A percentile compares a stretch with the other conserved stretches of the same genome.
phyloP scores from a whole-genome alignment of 2,888 invertebrate species.

The Pachycephus smyrnensis region DNA sequence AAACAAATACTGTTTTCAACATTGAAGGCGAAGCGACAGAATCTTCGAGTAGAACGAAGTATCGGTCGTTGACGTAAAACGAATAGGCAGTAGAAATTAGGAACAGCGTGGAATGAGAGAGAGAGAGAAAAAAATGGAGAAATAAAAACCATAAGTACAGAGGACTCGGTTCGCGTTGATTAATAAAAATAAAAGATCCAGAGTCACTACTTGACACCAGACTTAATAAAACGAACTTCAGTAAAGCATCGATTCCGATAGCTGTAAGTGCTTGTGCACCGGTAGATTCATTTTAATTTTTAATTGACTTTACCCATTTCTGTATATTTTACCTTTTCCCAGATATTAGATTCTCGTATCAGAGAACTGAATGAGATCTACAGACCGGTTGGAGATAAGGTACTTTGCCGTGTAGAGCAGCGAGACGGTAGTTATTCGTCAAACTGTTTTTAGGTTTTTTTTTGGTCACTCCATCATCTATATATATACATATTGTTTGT shows the following conservation, averaged over 20 bases:
- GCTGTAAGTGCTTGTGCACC: background rate
- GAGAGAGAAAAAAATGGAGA: background rate
- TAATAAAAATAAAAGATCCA: background rate
- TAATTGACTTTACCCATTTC: background rate
- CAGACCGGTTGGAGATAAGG: constrained; percentile 1
- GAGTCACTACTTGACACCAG: background rate
- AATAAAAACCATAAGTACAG: background rate
- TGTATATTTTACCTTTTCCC: background rate
- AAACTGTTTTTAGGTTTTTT: background rate
- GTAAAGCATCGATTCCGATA: constrained; percentile 6
- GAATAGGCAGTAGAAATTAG: background rate
- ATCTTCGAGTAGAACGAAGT: background rate
- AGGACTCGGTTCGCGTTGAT: background rate
- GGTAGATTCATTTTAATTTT: background rate
- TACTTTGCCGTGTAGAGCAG: background rate
- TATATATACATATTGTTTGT: background rate
- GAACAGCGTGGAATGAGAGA: background rate
- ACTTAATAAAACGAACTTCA: constrained; percentile 9
- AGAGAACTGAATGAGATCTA: background rate
- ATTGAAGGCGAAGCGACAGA: background rate
- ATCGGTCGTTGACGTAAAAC: background rate
- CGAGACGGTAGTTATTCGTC: background rate
- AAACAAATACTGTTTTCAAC: background rate
- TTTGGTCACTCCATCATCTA: background rate
- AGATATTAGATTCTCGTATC: background rate